Percentiles rank a stretch among this genome's conserved stretches.
phyloP scores from a whole-genome alignment of 1,140 invertebrate genomes.

The Amphibalanus amphitrite region DNA sequence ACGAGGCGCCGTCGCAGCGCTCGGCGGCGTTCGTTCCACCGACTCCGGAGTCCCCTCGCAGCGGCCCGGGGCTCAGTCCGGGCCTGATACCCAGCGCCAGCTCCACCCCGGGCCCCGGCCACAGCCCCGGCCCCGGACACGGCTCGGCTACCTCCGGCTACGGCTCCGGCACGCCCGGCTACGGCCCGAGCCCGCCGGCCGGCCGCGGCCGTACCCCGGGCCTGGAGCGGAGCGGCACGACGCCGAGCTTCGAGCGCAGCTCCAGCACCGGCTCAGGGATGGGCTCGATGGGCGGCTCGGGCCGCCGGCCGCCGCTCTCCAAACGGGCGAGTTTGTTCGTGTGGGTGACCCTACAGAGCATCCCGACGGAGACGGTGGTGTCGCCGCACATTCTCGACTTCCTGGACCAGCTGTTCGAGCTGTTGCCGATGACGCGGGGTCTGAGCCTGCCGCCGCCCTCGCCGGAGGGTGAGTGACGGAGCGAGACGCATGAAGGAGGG shows the following conservation, averaged over 20 bases:
- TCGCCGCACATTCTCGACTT: slow-evolving; percentile 88
- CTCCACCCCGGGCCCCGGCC: no score
- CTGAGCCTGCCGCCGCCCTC: background rate
- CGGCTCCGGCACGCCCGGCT: no score
- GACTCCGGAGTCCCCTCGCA: background rate
- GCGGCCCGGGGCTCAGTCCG: background rate
- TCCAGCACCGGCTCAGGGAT: background rate
- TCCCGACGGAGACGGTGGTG: slow-evolving; percentile 88
- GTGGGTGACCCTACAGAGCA: slow-evolving; percentile 87
- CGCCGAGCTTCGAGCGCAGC: background rate
- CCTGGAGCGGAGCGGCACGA: slow-evolving; percentile 13
- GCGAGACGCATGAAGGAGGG: no score
- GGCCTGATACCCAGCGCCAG: no score
- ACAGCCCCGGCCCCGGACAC: no score
- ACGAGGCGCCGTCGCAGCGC: slow-evolving; percentile 1
- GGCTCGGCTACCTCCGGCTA: no score
- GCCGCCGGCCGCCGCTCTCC: slow-evolving; percentile 23
- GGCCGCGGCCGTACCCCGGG: no score
- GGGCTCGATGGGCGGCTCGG: slow-evolving; percentile 1
- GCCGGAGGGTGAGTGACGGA: background rate
- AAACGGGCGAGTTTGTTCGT: slow-evolving; percentile 88
- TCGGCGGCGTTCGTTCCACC: background rate
- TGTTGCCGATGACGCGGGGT: slow-evolving; percentile 46
- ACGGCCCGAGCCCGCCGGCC: no score
- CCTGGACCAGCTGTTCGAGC: slow-evolving; percentile 82